Conservation (phyloP, 2,888 invertebrate genomes). For the Oligia strigilis region DNA sequence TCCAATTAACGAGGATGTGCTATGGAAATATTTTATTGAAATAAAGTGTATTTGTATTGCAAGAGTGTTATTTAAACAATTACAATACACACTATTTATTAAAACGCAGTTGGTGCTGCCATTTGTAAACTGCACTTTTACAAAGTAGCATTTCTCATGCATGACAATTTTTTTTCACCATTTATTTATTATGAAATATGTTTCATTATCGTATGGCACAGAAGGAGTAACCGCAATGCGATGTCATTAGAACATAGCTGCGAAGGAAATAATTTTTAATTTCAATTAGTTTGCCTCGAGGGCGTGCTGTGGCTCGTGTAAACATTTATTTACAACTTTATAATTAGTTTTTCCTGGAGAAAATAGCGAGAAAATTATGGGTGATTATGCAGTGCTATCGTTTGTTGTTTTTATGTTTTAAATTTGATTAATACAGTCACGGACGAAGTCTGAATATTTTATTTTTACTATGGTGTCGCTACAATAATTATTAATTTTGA, state of each 20-base stretch:
- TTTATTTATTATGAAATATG: conserved; percentile 43
- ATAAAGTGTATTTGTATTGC: too few relatives aligned
- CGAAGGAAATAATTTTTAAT: conserved; percentile 43
- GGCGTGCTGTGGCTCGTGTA: conserved; percentile 30
- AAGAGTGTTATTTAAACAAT: background rate
- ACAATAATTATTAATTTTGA: background rate
- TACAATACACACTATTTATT: background rate
- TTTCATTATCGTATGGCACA: conserved; percentile 21
- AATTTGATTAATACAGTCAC: background rate
- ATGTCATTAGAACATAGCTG: conserved; percentile 29
- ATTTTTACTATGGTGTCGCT: background rate
- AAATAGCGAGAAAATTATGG: conserved; percentile 34
- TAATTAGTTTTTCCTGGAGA: conserved; percentile 43
- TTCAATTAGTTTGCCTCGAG: conserved; percentile 46
- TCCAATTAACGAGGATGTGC: background rate
- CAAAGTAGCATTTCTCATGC: conserved; percentile 14
- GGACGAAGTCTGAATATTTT: background rate
- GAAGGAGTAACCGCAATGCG: conserved; percentile 13
- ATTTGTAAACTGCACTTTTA: conserved; percentile 9
- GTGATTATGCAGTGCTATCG: conserved; percentile 16
- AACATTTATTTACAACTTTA: conserved; percentile 41
- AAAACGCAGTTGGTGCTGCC: background rate
- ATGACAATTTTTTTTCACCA: conserved; percentile 6
- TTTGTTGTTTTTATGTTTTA: conserved; percentile 20
- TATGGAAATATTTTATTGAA: background rate